Percentiles rank a stretch among this genome's conserved stretches.
phyloP scores from a whole-genome alignment of 2,797 vertebrate species.

The Sparus aurata region DNA sequence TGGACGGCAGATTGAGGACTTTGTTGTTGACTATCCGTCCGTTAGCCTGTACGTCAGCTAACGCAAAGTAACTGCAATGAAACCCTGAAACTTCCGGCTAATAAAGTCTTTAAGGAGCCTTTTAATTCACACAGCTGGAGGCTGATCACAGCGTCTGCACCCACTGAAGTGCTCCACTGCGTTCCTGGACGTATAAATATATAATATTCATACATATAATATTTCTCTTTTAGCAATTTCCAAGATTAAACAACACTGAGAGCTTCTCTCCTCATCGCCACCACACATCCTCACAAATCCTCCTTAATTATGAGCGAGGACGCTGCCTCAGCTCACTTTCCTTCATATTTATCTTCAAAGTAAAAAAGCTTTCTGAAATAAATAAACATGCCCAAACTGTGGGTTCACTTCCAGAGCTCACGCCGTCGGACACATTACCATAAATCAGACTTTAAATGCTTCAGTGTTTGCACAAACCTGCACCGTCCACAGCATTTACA shows the following conservation, averaged over 20 bases:
- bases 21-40: neutral
- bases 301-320: slow-evolving; percentile 47
- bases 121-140: neutral
- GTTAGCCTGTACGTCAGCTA: neutral
- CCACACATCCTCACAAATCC: slow-evolving; percentile 41
- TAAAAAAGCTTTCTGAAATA: slow-evolving; percentile 25
- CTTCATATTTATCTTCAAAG: slow-evolving; percentile 64
- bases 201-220: neutral
- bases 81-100: neutral
- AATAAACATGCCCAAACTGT: slow-evolving; percentile 36
- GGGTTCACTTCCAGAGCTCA: slow-evolving; percentile 12
- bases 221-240: slow-evolving; percentile 32
- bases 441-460: slow-evolving; percentile 28
- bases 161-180: neutral
- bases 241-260: slow-evolving; percentile 20
- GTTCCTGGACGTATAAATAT: neutral
- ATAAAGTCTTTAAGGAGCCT: neutral
- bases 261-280: slow-evolving; percentile 32
- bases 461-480: neutral
- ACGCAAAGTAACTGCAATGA: neutral
- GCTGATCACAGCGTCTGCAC: neutral
- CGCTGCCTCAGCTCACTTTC: slow-evolving; percentile 32
- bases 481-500: neutral
- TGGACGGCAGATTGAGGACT: neutral
- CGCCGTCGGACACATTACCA: slow-evolving; percentile 20